Percentiles rank a stretch among this genome's conserved stretches.
Evolutionary conservation across 2,888 invertebrate genomes (phyloP).

Genomic region (Neoascia interrupta): DNA sequence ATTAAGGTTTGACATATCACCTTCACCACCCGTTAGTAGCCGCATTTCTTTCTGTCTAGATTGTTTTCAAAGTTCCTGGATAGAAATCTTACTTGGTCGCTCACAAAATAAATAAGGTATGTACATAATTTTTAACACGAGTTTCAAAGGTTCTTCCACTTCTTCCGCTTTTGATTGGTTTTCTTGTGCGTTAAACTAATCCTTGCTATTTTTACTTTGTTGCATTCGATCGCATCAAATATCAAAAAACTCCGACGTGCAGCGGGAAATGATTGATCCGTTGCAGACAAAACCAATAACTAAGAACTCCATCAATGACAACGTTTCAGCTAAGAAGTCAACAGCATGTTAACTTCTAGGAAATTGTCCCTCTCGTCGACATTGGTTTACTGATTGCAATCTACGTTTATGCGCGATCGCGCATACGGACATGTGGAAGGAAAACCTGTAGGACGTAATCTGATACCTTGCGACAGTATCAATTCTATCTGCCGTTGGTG

Average conservation of each 20-base stretch:
- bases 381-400: slow-evolving; percentile 41
- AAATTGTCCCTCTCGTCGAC: slow-evolving; percentile 19
- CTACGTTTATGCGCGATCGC: slow-evolving; percentile 18
- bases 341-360: slow-evolving; percentile 29
- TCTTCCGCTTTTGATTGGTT: too few relatives aligned
- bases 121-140: too few relatives aligned
- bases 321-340: slow-evolving; percentile 19
- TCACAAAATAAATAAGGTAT: too few relatives aligned
- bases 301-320: slow-evolving; percentile 25
- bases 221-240: slow-evolving; percentile 31
- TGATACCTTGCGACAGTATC: slow-evolving; percentile 53
- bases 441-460: slow-evolving; percentile 65
- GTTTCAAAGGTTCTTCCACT: too few relatives aligned
- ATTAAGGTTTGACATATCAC: too few relatives aligned
- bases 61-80: too few relatives aligned
- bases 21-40: too few relatives aligned
- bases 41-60: too few relatives aligned
- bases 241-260: slow-evolving; percentile 47
- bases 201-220: too few relatives aligned
- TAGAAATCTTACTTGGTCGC: too few relatives aligned
- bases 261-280: slow-evolving; percentile 33
- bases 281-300: slow-evolving; percentile 17
- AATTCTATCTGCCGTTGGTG: slow-evolving; percentile 39
- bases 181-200: too few relatives aligned
- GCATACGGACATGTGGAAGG: slow-evolving; percentile 23